Evolutionary conservation across 2,797 vertebrate species (phyloP).

Genomic region (Ibycter americanus): DNA sequence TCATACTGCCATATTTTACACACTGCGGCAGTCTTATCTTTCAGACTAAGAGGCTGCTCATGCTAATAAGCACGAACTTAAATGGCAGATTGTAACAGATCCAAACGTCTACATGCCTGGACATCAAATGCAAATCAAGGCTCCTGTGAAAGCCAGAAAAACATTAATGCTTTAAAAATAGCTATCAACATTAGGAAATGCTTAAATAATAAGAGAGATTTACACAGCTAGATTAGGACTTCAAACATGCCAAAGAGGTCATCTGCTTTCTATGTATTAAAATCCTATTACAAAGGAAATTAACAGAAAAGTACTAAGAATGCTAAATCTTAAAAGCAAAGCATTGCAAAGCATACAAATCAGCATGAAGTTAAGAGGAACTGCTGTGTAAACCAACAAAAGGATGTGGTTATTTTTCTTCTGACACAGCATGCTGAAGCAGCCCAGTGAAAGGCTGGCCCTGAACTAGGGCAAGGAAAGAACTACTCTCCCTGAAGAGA

Average conservation of each 20-base stretch:
- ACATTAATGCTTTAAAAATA: constrained; percentile 3
- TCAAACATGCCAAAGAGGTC: constrained; percentile 17
- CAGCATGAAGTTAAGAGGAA: neutral
- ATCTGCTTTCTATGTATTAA: constrained; percentile 39
- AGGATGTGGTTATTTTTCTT: neutral
- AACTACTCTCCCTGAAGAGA: too few species aligned
- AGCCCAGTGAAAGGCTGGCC: neutral
- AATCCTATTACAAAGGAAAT: constrained; percentile 40
- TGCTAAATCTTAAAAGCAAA: neutral
- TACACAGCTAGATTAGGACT: neutral
- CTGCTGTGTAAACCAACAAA: neutral
- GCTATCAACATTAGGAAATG: neutral
- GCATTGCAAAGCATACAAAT: neutral
- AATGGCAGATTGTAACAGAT: neutral
- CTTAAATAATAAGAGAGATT: constrained; percentile 4
- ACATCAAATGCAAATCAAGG: neutral
- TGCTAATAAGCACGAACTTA: neutral
- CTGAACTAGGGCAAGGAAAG: neutral
- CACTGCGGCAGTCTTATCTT: neutral
- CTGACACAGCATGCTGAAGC: neutral
- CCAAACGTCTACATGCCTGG: neutral
- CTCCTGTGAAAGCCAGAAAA: neutral
- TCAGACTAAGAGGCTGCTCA: neutral
- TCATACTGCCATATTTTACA: neutral
- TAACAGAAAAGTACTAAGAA: constrained; percentile 14